Conservation (phyloP, 2,113 vertebrate species). For the Urocynchramus pylzowi region DNA sequence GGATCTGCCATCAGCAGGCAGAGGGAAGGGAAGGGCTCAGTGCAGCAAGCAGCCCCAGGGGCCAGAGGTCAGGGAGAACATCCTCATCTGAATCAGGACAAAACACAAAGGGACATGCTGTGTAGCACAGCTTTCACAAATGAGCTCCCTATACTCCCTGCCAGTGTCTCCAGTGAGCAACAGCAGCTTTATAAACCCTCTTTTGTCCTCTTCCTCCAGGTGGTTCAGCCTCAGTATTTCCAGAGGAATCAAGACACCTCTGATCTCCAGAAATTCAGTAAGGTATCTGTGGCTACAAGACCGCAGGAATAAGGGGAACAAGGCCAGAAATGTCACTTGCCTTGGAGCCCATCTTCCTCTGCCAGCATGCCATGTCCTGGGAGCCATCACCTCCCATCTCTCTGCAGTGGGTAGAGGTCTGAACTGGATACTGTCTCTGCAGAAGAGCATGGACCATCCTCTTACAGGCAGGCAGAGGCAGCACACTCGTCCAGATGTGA, state of each 20-base stretch:
- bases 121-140: conserved; percentile 83
- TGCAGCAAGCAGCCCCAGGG: neutral
- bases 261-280: conserved; percentile 81
- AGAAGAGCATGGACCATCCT: neutral
- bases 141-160: conserved; percentile 83
- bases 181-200: conserved; percentile 77
- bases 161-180: conserved; percentile 73
- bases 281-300: conserved; percentile 77
- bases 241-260: conserved; percentile 79
- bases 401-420: neutral
- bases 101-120: neutral
- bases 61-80: neutral
- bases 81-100: neutral
- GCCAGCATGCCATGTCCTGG: neutral
- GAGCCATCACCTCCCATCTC: neutral
- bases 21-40: neutral
- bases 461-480: neutral
- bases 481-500: neutral
- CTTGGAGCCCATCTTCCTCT: neutral
- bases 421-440: neutral
- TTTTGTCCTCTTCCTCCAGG: conserved; percentile 76
- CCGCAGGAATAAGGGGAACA: conserved; percentile 49
- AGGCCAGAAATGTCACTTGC: neutral
- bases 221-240: conserved; percentile 78
- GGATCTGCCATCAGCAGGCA: neutral